Evolutionary conservation across 2,888 invertebrate genomes (phyloP).

Genomic region (Pseudococcus jackbeardsleyi): DNA sequence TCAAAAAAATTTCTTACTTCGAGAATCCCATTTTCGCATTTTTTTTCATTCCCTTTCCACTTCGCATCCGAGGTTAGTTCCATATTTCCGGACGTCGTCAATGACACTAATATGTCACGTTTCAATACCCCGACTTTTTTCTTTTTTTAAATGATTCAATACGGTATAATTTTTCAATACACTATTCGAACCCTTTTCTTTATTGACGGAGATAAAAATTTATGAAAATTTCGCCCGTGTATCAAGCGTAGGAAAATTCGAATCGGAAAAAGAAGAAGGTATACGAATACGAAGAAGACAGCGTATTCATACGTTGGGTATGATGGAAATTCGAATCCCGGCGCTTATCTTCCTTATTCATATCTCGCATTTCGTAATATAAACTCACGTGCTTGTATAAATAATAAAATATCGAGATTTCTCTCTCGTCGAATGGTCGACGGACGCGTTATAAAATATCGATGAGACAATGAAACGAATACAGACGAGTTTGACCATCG

Average conservation of each 20-base stretch:
- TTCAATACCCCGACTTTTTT: neutral
- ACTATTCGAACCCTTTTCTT: neutral
- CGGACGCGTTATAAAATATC: neutral
- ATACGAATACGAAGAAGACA: neutral
- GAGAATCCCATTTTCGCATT: neutral
- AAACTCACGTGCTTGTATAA: neutral
- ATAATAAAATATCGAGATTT: conserved; percentile 19
- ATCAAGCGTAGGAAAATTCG: neutral
- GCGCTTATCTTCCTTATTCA: neutral
- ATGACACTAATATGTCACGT: neutral
- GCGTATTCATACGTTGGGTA: neutral
- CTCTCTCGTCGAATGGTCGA: conserved; percentile 13
- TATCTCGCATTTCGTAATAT: neutral
- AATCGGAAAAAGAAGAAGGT: neutral
- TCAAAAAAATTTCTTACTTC: neutral
- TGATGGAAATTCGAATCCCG: conserved; percentile 10
- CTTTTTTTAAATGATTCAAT: conserved; percentile 9
- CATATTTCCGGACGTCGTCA: neutral
- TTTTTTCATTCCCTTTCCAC: neutral
- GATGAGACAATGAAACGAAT: neutral
- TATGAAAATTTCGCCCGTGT: neutral
- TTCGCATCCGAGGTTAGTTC: neutral
- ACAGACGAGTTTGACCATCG: neutral
- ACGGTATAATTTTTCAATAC: conserved; percentile 10
- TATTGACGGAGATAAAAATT: conserved; percentile 4